Percentiles rank a stretch among this genome's conserved stretches.
These are phyloP conservation scores for Coelopa frigida DNA, from an alignment of 1,140 invertebrate genomes.

Conservation along the genomic window DNA sequence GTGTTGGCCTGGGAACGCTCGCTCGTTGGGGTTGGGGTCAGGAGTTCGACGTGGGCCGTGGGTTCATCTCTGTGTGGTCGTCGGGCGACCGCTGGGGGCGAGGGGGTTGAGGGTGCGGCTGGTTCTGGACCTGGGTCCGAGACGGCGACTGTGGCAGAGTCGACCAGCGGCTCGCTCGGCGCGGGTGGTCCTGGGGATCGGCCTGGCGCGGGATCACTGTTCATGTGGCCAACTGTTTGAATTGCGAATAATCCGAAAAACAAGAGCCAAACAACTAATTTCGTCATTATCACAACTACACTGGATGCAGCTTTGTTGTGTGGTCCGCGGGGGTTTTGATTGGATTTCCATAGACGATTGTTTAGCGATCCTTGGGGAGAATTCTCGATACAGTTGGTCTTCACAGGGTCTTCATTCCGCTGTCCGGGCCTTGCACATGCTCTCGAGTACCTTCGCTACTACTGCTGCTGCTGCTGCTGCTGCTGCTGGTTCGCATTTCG, in stretches of 20 bases:
- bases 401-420: too few species aligned
- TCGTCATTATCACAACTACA: constrained; percentile 18
- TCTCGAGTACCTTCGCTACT: too few species aligned
- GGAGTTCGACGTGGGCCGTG: too few species aligned
- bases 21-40: too few species aligned
- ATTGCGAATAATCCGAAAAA: constrained; percentile 17
- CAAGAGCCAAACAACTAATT: constrained; percentile 20
- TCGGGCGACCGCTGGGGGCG: not conserved
- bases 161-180: not conserved
- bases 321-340: constrained; percentile 6
- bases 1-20: too few species aligned
- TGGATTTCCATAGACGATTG: constrained; percentile 17
- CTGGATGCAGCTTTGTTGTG: not conserved
- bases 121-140: not conserved
- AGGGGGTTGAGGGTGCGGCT: not conserved
- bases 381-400: not conserved
- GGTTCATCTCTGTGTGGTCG: too few species aligned
- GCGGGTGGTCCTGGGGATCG: constrained; percentile 37
- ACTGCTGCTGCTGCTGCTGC: not conserved
- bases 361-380: not conserved
- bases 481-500: not conserved
- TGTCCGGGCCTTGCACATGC: too few species aligned
- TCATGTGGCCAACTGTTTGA: constrained; percentile 18
- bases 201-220: constrained; percentile 38
- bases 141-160: not conserved